phyloP scores from a whole-genome alignment of 2,113 vertebrate species.

The Colinus virginianus region DNA sequence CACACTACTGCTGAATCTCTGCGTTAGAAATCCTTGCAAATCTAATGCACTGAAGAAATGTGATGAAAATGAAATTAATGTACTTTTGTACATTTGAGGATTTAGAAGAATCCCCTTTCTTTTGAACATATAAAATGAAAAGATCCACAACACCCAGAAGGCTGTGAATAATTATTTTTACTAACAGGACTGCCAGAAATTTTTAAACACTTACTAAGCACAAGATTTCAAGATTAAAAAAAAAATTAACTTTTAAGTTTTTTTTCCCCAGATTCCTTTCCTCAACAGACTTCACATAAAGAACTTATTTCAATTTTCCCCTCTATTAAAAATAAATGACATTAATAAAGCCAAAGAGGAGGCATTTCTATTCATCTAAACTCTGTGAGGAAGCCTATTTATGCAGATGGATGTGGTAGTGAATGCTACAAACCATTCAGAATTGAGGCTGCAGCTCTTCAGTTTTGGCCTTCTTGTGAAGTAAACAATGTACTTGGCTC shows the following conservation, averaged over 20 bases:
- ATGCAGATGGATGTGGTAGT: constrained; percentile 15
- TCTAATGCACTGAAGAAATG: constrained; percentile 58
- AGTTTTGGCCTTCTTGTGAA: neutral
- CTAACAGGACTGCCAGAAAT: constrained; percentile 73
- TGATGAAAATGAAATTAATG: constrained; percentile 68
- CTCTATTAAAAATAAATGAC: constrained; percentile 71
- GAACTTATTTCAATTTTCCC: constrained; percentile 63
- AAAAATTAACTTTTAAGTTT: constrained; percentile 68
- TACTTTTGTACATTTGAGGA: constrained; percentile 69
- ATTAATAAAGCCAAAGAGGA: constrained; percentile 67
- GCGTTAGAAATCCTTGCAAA: constrained; percentile 64
- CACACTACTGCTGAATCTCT: constrained; percentile 34
- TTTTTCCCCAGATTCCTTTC: constrained; percentile 63
- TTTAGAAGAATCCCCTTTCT: constrained; percentile 69
- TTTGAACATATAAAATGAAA: constrained; percentile 76
- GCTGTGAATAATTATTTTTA: constrained; percentile 76
- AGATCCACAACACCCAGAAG: constrained; percentile 74
- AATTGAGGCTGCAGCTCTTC: neutral
- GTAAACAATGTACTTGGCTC: neutral
- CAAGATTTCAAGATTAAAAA: constrained; percentile 63
- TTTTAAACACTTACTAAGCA: constrained; percentile 75
- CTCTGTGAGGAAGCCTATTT: constrained; percentile 40
- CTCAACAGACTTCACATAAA: constrained; percentile 67
- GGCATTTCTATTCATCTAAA: constrained; percentile 57
- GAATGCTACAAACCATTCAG: constrained; percentile 1